Evolutionary conservation across 2,888 invertebrate genomes (phyloP), one percentile per base, ranked within the genome.

Genomic region (Eupeodes latifasciatus): DNA sequence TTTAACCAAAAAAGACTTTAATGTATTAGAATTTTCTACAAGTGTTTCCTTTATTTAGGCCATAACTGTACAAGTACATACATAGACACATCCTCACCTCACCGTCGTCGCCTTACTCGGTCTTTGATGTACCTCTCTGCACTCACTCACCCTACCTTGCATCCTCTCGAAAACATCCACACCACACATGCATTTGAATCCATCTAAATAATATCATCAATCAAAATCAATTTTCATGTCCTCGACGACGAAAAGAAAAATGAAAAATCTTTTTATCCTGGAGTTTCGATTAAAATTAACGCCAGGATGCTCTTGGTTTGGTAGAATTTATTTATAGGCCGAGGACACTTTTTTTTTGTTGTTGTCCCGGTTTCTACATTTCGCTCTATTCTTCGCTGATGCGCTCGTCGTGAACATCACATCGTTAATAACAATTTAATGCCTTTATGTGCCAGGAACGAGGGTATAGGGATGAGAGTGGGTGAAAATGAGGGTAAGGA

Each of bases 341-440:
- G 81, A 62, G 57, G 76, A 77, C 44, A 85, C 47, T 81, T 85
- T 81, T 61, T 34, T 2, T 19, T 19, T 55, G 4, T 55, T 55
- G 10, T 51, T 51, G 6, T 44, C 44, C 7, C 10, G 6, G 44
- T 44, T 34, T 59, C 14, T 40, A 61, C 36, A 36, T 16, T 62
- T 16, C 9, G 9, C n/a, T 12, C 51, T 14, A 12, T 12, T 53
- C 14, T 7, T 6, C n/a, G 57, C 4, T 1, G 14, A 4, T 16
- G 16, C 16, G 19, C 19, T 61, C 40, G 19, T 27, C 19, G 49
- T 36, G 47, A 16, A 19, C 85, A 78, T 78, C 77, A 69, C 74
- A 78, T 82, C 85, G 85, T 85, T 85, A 86, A 78, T 79, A 82
- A 82, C 77, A 86, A 79, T 82, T 86, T 78, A 86, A 82, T 79